A percentile compares a stretch with the other conserved stretches of the same genome.
These are phyloP conservation scores for Clarias fuscus DNA, from an alignment of 2,797 vertebrate species.

Conservation along the genomic window DNA sequence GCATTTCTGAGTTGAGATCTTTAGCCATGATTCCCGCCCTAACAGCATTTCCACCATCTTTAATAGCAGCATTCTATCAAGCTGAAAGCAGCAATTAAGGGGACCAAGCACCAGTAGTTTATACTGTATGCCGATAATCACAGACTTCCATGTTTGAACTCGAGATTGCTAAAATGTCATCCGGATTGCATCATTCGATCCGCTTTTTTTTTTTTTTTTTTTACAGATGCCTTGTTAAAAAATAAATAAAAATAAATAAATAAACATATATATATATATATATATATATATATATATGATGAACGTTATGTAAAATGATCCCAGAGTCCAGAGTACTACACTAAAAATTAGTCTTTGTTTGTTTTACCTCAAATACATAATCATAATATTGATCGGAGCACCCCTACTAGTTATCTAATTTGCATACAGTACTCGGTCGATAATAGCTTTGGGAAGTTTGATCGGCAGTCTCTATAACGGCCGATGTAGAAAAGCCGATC, in stretches of 20 bases:
- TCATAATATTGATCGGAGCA: neutral
- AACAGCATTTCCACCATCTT: neutral
- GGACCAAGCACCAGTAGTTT: neutral
- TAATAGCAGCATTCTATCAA: neutral
- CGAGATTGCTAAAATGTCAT: neutral
- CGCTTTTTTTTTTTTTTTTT: too few species aligned
- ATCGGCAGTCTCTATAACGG: too few species aligned
- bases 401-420: too few species aligned
- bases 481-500: too few species aligned
- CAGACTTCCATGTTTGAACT: neutral
- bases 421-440: too few species aligned
- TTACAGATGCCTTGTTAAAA: neutral
- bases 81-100: neutral
- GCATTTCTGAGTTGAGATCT: neutral
- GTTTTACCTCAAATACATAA: neutral
- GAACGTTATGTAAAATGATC: neutral
- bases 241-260: neutral
- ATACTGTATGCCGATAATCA: too few species aligned
- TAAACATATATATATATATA: too few species aligned
- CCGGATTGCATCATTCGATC: neutral
- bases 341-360: neutral
- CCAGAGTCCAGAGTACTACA: neutral
- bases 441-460: too few species aligned
- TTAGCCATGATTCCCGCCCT: neutral
- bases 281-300: neutral